Evolutionary conservation across 2,888 invertebrate genomes (phyloP), one percentile per base, ranked within the genome.

Genomic region (Tenthredo scrophulariae): DNA sequence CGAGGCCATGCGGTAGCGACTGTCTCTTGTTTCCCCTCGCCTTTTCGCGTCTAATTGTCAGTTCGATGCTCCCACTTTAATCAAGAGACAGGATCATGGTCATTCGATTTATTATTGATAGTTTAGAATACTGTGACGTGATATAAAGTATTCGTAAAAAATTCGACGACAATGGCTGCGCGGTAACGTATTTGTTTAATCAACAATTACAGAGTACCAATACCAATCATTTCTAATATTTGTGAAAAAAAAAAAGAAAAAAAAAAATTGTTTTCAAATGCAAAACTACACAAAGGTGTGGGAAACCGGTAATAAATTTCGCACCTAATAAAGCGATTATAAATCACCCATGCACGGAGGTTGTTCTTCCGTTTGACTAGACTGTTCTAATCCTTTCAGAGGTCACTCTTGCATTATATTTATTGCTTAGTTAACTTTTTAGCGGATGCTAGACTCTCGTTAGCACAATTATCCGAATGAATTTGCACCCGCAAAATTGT

Each of bases 381-480:
- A 67, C 62, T 3, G 67, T 26, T 67, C 67, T 74, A 43, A 74
- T 74, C 72, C 62, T 80, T 1, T 18, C 67, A 67, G 80, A 80
- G 80, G 80, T 80, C 80, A 50, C n/a, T 13, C n/a, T 80, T 80
- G 29, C 40, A 62, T 58, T 50, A 62, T 62, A 50, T 15, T 15
- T 26, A 43, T 58, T 62, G 50, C 29, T 58, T 80, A 50, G 37
- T 33, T 50, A 62, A 37, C 58, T 80, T 62, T 10, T 80, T 80
- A 80, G 80, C 80, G 62, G 62, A 33, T 80, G 7, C 80, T 80
- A 80, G 62, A 62, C 37, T 37, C 58, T 58, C n/a, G 18, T 80
- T 80, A 80, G 62, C 80, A 40, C 37, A 37, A 13, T 22, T 62
- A 80, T 62, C 80, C 29, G 4, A 18, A 77, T 29, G 33, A 77